Evolutionary conservation across 1,140 invertebrate species (phyloP).

Genomic region (Platyscapa corneri): DNA sequence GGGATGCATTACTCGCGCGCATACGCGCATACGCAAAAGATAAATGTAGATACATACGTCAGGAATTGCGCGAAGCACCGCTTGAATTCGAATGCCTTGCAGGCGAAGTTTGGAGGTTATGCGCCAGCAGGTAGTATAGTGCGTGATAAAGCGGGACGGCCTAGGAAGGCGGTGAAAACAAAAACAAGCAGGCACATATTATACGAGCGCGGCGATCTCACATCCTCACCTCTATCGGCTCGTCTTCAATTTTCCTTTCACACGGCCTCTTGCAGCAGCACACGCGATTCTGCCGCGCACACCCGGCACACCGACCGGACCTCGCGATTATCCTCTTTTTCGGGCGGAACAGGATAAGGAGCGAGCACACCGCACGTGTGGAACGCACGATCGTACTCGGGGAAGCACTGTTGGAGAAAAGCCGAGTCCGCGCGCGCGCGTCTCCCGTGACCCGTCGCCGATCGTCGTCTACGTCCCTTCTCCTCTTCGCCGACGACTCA

Average conservation of each 20-base stretch:
- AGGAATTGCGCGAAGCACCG: not conserved
- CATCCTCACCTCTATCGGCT: not conserved
- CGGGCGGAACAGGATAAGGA: too few relatives aligned
- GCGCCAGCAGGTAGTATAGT: not conserved
- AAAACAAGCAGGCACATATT: not conserved
- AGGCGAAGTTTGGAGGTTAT: not conserved
- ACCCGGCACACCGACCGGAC: not conserved
- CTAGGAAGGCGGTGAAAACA: not conserved
- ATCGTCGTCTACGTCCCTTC: not conserved
- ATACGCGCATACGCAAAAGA: not conserved
- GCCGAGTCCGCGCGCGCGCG: not conserved
- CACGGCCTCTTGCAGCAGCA: not conserved
- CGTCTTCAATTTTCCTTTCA: not conserved
- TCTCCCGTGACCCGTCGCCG: not conserved
- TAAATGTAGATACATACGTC: not conserved
- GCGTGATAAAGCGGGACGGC: not conserved
- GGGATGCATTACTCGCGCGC: not conserved
- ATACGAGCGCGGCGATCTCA: not conserved
- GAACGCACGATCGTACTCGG: not conserved
- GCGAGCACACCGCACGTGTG: not conserved
- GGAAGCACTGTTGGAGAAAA: not conserved
- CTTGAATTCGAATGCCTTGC: conserved; percentile 3
- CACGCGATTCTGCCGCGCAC: not conserved
- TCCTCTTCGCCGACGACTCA: not conserved
- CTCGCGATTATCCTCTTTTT: too few relatives aligned